Percentiles rank a stretch among this genome's conserved stretches.
phyloP scores from a whole-genome alignment of 2,888 invertebrate species.

The Cabera pusaria region DNA sequence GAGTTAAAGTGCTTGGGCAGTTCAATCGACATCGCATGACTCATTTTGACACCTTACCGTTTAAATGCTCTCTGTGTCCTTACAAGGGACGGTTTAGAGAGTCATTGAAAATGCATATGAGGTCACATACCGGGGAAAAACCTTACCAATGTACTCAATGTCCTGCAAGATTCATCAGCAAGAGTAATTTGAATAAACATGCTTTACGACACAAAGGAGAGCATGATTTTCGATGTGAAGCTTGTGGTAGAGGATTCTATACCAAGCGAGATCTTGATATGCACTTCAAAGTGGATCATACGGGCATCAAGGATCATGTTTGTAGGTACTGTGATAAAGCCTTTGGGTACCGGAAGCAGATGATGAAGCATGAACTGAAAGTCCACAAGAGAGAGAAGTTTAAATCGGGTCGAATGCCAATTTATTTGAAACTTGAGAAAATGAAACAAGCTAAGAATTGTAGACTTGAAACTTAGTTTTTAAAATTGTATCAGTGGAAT shows the following conservation, averaged over 20 bases:
- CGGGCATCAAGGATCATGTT: conserved; percentile 65
- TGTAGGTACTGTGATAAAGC: conserved; percentile 68
- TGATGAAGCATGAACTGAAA: conserved; percentile 72
- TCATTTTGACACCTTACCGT: conserved; percentile 64
- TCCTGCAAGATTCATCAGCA: conserved; percentile 61
- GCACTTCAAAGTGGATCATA: conserved; percentile 70
- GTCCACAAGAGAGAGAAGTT: conserved; percentile 71
- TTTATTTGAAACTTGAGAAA: conserved; percentile 61
- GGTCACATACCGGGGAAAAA: conserved; percentile 69
- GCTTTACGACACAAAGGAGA: conserved; percentile 55
- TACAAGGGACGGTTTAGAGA: conserved; percentile 67
- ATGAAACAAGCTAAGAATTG: conserved; percentile 40
- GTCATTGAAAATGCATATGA: conserved; percentile 72
- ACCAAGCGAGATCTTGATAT: conserved; percentile 57
- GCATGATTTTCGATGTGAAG: conserved; percentile 62
- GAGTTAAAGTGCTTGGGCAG: conserved; percentile 52
- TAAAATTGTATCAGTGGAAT: too few species aligned
- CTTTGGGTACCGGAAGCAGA: conserved; percentile 70
- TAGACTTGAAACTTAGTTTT: not conserved
- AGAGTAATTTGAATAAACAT: conserved; percentile 72
- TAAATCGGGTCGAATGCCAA: conserved; percentile 59
- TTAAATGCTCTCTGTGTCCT: conserved; percentile 65
- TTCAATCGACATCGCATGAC: conserved; percentile 63
- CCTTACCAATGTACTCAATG: conserved; percentile 69
- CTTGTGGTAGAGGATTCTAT: conserved; percentile 63